Conservation (phyloP, 2,888 invertebrate species). For the Notocelia uddmanniana region DNA sequence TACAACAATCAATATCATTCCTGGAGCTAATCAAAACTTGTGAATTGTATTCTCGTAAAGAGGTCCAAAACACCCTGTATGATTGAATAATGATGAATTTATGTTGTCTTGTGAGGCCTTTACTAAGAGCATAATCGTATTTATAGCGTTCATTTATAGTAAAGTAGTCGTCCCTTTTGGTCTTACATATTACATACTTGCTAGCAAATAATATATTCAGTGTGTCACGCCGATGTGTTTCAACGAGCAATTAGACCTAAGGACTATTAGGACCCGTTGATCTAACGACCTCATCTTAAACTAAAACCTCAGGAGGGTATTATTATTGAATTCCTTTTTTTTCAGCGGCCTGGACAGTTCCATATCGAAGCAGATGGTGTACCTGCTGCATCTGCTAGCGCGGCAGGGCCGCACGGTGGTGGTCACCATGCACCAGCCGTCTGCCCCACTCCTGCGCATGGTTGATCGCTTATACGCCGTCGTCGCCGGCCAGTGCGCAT, state of each 20-base stretch:
- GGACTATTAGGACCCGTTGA: background rate
- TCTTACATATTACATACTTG: too few relatives aligned
- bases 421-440: conserved; percentile 96
- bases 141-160: too few relatives aligned
- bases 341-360: conserved; percentile 83
- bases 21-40: too few relatives aligned
- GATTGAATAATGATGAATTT: too few relatives aligned
- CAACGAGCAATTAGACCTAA: background rate
- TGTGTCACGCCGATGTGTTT: too few relatives aligned
- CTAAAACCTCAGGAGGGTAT: background rate
- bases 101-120: too few relatives aligned
- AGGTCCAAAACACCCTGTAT: too few relatives aligned
- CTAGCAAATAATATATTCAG: too few relatives aligned
- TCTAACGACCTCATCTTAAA: background rate
- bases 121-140: too few relatives aligned
- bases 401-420: conserved; percentile 94
- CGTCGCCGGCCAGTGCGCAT: conserved; percentile 92
- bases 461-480: conserved; percentile 95
- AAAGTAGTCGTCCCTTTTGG: too few relatives aligned
- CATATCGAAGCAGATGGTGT: conserved; percentile 93
- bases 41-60: too few relatives aligned
- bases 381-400: conserved; percentile 92
- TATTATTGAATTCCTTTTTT: conserved; percentile 49
- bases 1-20: too few relatives aligned
- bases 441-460: conserved; percentile 93